Conservation (phyloP, 2,888 invertebrate genomes). For the Tuta absoluta region DNA sequence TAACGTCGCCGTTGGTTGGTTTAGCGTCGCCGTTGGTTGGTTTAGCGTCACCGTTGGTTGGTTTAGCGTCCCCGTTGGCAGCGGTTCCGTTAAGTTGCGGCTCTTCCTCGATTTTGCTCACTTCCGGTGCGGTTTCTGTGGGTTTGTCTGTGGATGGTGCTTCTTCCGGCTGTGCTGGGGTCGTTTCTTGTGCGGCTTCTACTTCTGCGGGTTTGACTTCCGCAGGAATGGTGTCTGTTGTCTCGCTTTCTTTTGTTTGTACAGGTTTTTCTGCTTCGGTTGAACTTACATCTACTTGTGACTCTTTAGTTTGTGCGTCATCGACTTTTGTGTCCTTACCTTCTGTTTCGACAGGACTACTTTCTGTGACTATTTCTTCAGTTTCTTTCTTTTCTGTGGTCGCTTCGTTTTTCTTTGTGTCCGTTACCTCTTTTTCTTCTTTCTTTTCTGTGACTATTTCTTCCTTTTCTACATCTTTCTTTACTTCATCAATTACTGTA, state of each 20-base stretch:
- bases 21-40: conserved; percentile 12
- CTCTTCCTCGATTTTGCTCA: conserved; percentile 49
- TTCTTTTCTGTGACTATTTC: not conserved
- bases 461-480: not conserved
- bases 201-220: conserved; percentile 32
- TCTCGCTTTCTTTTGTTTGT: conserved; percentile 31
- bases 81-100: conserved; percentile 65
- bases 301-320: conserved; percentile 10
- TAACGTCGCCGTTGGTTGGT: conserved; percentile 56
- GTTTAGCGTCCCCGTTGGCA: conserved; percentile 18
- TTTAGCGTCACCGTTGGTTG: conserved; percentile 52
- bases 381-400: conserved; percentile 33
- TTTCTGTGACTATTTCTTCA: conserved; percentile 26
- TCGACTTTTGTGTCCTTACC: conserved; percentile 30
- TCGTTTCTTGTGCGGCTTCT: conserved; percentile 31
- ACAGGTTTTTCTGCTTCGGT: conserved; percentile 4
- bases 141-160: conserved; percentile 22
- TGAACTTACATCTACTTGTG: conserved; percentile 17
- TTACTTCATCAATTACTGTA: not conserved
- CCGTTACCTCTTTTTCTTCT: not conserved
- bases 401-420: conserved; percentile 17
- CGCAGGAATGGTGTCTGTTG: conserved; percentile 33
- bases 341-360: conserved; percentile 29
- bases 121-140: conserved; percentile 34
- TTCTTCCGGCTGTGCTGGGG: conserved; percentile 34